Evolutionary conservation across 2,888 invertebrate species (phyloP), one percentile per base, ranked within the genome.

Genomic region (Synergus itoensis): DNA sequence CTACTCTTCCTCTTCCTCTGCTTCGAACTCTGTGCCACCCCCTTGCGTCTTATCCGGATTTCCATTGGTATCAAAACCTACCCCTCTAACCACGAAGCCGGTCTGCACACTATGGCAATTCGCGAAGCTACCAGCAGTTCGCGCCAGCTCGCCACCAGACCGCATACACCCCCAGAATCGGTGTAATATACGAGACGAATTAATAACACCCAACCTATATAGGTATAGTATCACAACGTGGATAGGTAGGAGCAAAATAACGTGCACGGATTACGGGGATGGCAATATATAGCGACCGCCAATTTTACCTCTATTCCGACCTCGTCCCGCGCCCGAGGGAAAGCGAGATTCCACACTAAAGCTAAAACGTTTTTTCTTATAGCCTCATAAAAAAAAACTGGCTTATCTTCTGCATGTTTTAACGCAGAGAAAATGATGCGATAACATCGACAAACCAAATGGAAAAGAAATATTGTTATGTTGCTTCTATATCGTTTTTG

Each of bases 171-270:
- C 78, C 82, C 77, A 83, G 87, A 82, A 84, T 82, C 81, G 80
- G 80, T 79, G 79, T 86, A 85, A 87, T 86, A 82, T 87, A 86
- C 84, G 85, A 83, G 83, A 79, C 80, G 86, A 87, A 87, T 87
- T 86, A 87, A 87, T 87, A 87, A 85, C 83, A 80, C 81, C 77
- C 82, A 78, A 80, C 77, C 84, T 21, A 60, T 60, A 60, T 60
- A 60, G 60, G 60, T 60, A 60, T 60, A 60, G 60, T 60, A 60
- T 60, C 75, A 45, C 64, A 78, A 45, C 75, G 57, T 45, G 28
- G 28, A 69, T 73, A 73, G 73, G 73, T 36, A 73, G 48, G n/a
- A 53, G 73, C 48, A 73, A 53, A 48, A 48, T 73, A 73, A 73
- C 73, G 73, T 36, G 69, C 69, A 53, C 73, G 73, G 78, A 76